Conservation (phyloP, 2,888 invertebrate genomes). For the Thecophora atra region DNA sequence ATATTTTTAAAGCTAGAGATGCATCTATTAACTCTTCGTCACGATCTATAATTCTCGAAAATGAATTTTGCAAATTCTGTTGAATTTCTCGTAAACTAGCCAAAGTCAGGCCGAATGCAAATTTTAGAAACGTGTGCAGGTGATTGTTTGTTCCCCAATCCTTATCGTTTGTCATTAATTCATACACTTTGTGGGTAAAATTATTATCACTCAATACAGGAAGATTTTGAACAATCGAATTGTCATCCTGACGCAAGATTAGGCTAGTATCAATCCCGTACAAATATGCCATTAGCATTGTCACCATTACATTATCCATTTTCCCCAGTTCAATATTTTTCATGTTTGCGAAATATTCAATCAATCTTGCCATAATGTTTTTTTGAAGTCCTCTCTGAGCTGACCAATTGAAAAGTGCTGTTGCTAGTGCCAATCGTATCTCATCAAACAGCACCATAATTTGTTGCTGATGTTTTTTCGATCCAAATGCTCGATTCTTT, state of each 20-base stretch:
- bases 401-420: conserved; percentile 80
- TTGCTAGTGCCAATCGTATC: conserved; percentile 75
- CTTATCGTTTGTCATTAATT: conserved; percentile 65
- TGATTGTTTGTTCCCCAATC: conserved; percentile 52
- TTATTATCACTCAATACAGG: conserved; percentile 73
- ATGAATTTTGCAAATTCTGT: conserved; percentile 68
- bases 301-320: conserved; percentile 81
- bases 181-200: conserved; percentile 68
- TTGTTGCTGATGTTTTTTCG: conserved; percentile 83
- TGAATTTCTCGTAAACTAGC: conserved; percentile 72
- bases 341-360: conserved; percentile 62
- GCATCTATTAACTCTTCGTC: conserved; percentile 84
- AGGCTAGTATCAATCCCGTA: conserved; percentile 86
- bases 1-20: conserved; percentile 81
- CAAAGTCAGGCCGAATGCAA: conserved; percentile 77
- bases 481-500: conserved; percentile 88
- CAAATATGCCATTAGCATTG: conserved; percentile 83
- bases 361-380: conserved; percentile 73
- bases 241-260: conserved; percentile 78
- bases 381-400: conserved; percentile 80
- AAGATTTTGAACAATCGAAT: conserved; percentile 77
- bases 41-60: conserved; percentile 71
- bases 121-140: conserved; percentile 71
- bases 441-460: conserved; percentile 80
- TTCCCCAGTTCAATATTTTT: conserved; percentile 72